A percentile compares a stretch with the other conserved stretches of the same genome.
Evolutionary conservation across 2,888 invertebrate species (phyloP).

Genomic region (Dione juno): DNA sequence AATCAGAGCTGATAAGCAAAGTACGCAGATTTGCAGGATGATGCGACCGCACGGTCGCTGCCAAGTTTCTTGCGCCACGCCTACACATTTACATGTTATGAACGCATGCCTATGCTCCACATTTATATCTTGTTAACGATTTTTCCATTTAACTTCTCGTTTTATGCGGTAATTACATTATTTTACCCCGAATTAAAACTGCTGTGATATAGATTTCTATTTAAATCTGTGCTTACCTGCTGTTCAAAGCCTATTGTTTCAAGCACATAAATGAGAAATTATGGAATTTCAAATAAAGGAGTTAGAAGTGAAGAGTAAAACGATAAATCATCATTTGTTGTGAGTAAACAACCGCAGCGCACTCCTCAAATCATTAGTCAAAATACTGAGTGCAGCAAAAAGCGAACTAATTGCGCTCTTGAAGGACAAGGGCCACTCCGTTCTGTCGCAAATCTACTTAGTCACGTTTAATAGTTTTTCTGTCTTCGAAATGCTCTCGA

Average conservation of each 20-base stretch:
- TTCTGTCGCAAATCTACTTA: slow-evolving; percentile 77
- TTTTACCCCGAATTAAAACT: neutral
- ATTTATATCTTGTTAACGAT: slow-evolving; percentile 48
- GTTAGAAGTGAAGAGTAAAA: slow-evolving; percentile 38
- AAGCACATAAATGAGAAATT: slow-evolving; percentile 29
- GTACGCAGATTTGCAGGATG: slow-evolving; percentile 76
- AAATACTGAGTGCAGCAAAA: slow-evolving; percentile 78
- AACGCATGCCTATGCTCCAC: slow-evolving; percentile 58
- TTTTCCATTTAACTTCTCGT: slow-evolving; percentile 2
- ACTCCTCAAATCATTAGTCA: slow-evolving; percentile 77
- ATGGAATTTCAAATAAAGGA: slow-evolving; percentile 39
- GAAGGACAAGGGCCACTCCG: slow-evolving; percentile 77
- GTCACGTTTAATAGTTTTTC: slow-evolving; percentile 79
- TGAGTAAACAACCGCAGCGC: slow-evolving; percentile 72
- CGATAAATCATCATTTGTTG: slow-evolving; percentile 76
- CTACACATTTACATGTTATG: slow-evolving; percentile 75
- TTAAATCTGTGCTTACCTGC: neutral
- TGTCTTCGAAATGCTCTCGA: slow-evolving; percentile 58
- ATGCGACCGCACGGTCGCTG: slow-evolving; percentile 63
- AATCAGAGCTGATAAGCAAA: slow-evolving; percentile 79
- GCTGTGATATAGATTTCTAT: neutral
- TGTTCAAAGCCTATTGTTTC: slow-evolving; percentile 9
- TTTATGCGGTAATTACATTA: neutral
- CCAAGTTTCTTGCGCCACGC: slow-evolving; percentile 75
- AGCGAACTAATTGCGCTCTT: slow-evolving; percentile 79